Evolutionary conservation across 2,113 vertebrate species (phyloP).

Genomic region (Chroicocephalus ridibundus): DNA sequence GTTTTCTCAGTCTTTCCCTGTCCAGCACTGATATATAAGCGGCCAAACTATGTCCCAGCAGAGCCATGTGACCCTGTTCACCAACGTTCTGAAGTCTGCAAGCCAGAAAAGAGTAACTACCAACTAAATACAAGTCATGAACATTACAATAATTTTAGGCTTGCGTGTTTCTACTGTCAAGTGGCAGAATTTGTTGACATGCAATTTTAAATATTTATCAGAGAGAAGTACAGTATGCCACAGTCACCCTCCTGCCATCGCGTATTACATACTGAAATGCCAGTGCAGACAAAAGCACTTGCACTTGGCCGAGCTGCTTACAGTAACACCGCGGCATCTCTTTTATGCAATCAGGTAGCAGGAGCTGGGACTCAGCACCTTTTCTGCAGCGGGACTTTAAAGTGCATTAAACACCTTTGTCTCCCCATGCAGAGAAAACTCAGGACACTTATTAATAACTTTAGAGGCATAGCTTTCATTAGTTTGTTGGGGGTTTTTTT

Average conservation of each 20-base stretch:
- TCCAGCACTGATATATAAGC: conserved; percentile 94
- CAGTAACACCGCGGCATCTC: neutral
- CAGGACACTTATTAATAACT: neutral
- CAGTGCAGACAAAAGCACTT: neutral
- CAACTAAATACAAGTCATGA: neutral
- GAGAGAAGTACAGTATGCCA: neutral
- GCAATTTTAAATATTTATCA: neutral
- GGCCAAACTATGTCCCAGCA: conserved; percentile 94
- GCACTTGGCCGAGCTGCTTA: neutral
- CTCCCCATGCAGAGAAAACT: neutral
- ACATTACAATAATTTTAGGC: neutral
- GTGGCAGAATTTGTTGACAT: neutral
- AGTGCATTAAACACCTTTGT: neutral
- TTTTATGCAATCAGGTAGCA: neutral
- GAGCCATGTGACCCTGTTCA: conserved; percentile 92
- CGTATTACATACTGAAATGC: neutral
- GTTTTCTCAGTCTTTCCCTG: conserved; percentile 86
- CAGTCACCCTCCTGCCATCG: neutral
- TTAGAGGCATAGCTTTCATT: neutral
- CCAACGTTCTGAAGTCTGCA: conserved; percentile 87
- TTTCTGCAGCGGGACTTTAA: neutral
- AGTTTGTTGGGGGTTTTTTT: neutral
- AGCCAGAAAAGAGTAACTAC: conserved; percentile 40
- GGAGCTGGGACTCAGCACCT: neutral
- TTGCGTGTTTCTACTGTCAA: neutral